Base-by-base conservation (phyloP, 2,113 vertebrate species). In the Pao palembangensis region DNA sequence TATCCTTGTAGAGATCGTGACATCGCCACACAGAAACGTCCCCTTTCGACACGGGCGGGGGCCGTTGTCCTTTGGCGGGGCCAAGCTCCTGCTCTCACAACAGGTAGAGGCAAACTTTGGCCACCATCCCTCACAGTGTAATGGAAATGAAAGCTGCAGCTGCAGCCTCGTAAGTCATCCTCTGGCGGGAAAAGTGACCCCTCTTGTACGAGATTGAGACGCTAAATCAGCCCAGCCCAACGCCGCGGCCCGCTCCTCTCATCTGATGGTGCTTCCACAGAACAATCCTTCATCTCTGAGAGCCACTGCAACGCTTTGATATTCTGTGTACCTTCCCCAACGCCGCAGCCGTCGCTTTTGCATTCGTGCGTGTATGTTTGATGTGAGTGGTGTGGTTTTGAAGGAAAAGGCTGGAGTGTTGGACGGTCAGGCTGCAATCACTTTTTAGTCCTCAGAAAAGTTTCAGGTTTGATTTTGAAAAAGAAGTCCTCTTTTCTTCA, bases 191-290 rank as follows among this genome's bases (percentile, higher is more conserved):
- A 75, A 72, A 81, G 68, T 60, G 74, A 77, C 81, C 73, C 58
- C 69, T 69, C 47, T 70, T 69, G 72, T 76, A 25, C 4, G 13
- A 75, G 76, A 85, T 77, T 74, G 78, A 78, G 78, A 61, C 21
- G 17, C 71, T 81, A 87, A 88, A 87, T 88, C 84, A 78, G 79
- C 64, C 64, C 44, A 67, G 72, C 61, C 80, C 23, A 25, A 5
- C 23, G 23, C 65, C 49, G 56, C 59, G 51, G 58, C 53, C 68
- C 58, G 63, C 78, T 62, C 58, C 51, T 65, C 79, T 72, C 67
- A 58, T 73, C 69, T 74, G 65, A 78, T 67, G 78, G 61, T 58
- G 75, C 66, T 75, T 50, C 48, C 25, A 41, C 38, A 75, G 69
- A 61, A 71, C 28, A 68, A 85, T 85, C 75, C 76, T 28, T 85